A percentile compares a stretch with the other conserved stretches of the same genome.
phyloP scores from a whole-genome alignment of 2,797 vertebrate species.

The Clarias fuscus region DNA sequence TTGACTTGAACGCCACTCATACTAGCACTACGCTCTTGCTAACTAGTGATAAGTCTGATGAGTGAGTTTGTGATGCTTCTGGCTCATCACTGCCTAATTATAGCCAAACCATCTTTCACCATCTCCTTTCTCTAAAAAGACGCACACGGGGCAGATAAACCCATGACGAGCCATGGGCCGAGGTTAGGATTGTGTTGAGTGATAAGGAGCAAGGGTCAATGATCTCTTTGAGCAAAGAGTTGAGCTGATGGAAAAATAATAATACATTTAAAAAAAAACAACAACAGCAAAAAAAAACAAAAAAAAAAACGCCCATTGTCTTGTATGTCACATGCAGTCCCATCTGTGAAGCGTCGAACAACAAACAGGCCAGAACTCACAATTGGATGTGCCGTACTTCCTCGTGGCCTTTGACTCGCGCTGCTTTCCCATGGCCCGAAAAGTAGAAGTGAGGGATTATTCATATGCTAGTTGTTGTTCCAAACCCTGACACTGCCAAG shows the following conservation, averaged over 20 bases:
- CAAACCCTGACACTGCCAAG: conserved; percentile 46
- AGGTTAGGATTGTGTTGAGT: conserved; percentile 9
- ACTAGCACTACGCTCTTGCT: too few species aligned
- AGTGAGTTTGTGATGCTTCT: not conserved
- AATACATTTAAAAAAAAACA: too few species aligned
- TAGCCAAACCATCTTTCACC: conserved; percentile 9
- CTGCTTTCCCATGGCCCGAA: conserved; percentile 31
- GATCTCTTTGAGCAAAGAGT: conserved; percentile 26
- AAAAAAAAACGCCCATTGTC: conserved; percentile 40
- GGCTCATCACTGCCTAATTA: conserved; percentile 2
- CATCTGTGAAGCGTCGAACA: conserved; percentile 47
- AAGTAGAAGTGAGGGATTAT: conserved; percentile 46
- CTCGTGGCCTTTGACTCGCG: conserved; percentile 67
- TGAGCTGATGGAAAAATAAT: conserved; percentile 9
- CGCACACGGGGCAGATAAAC: not conserved
- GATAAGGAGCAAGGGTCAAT: conserved; percentile 26
- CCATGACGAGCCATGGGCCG: not conserved
- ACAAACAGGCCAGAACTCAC: conserved; percentile 74
- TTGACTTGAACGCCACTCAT: too few species aligned
- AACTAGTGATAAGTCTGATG: not conserved
- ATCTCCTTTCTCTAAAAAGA: not conserved
- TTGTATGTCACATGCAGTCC: conserved; percentile 11
- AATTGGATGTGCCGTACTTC: conserved; percentile 67
- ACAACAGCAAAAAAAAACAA: not conserved
- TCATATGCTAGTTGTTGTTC: conserved; percentile 36